These are phyloP conservation scores for Phalangium opilio DNA, from an alignment of 2,888 invertebrate genomes.

Conservation along the genomic window DNA sequence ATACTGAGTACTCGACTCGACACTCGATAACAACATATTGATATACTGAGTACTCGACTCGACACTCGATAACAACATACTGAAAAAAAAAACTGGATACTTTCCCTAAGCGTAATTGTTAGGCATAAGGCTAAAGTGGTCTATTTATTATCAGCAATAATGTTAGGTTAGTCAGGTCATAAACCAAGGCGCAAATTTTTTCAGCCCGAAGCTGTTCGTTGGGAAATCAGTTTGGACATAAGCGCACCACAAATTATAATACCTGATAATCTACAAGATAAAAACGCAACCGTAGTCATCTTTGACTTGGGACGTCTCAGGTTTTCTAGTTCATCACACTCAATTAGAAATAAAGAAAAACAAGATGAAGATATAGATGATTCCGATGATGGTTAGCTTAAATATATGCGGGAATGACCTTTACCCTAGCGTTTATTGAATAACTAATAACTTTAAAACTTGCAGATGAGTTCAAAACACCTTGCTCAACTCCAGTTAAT, in stretches of 20 bases:
- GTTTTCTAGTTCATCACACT: slow-evolving; percentile 30
- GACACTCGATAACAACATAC: too few relatives aligned
- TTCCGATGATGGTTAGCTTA: slow-evolving; percentile 26
- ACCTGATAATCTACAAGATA: slow-evolving; percentile 44
- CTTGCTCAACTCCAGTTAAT: slow-evolving; percentile 30
- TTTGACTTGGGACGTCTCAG: slow-evolving; percentile 80
- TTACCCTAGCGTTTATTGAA: too few relatives aligned
- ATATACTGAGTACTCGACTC: too few relatives aligned
- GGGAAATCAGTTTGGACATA: slow-evolving; percentile 80
- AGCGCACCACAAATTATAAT: slow-evolving; percentile 84
- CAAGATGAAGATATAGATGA: slow-evolving; percentile 22
- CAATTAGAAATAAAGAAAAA: slow-evolving; percentile 20
- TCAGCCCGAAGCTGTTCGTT: slow-evolving; percentile 32
- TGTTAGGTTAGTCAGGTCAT: too few relatives aligned
- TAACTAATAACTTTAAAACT: not conserved
- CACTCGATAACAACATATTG: too few relatives aligned
- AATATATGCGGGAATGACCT: not conserved
- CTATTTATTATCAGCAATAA: too few relatives aligned
- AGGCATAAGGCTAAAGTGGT: too few relatives aligned
- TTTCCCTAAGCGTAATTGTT: too few relatives aligned
- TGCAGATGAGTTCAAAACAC: slow-evolving; percentile 32
- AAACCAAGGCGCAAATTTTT: slow-evolving; percentile 1
- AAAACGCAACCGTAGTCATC: slow-evolving; percentile 37
- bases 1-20: too few relatives aligned
- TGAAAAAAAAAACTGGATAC: too few relatives aligned